A percentile compares a stretch with the other conserved stretches of the same genome.
These are phyloP conservation scores for Pteruthius melanotis DNA, from an alignment of 2,113 vertebrate species.

Conservation along the genomic window DNA sequence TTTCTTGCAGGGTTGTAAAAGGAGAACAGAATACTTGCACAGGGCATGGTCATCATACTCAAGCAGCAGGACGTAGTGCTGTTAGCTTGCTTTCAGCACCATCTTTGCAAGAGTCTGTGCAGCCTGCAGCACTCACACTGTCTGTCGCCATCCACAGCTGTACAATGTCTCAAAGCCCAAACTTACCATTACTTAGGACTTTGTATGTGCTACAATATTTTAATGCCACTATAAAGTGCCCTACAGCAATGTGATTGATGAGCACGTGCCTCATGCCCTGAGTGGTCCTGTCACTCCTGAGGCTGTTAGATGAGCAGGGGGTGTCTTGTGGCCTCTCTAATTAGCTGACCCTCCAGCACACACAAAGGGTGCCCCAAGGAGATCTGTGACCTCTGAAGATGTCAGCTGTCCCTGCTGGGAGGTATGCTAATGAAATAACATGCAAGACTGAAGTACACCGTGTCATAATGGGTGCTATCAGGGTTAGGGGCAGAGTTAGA, in stretches of 20 bases:
- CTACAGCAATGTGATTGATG: neutral
- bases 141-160: neutral
- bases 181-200: neutral
- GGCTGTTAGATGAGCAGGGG: neutral
- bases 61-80: fast-evolving
- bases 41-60: neutral
- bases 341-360: neutral
- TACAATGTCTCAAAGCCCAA: neutral
- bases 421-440: neutral
- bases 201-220: neutral
- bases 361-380: fast-evolving
- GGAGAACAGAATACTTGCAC: neutral
- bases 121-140: fast-evolving
- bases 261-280: neutral
- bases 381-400: neutral
- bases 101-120: neutral
- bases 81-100: neutral
- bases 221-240: neutral
- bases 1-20: neutral
- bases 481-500: neutral
- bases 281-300: neutral
- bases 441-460: neutral
- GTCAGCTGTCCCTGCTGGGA: neutral
- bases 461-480: neutral
- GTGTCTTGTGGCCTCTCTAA: neutral